These are phyloP conservation scores for Peromyscus attwateri DNA, from an alignment of 2,797 vertebrate species.

Conservation along the genomic window DNA sequence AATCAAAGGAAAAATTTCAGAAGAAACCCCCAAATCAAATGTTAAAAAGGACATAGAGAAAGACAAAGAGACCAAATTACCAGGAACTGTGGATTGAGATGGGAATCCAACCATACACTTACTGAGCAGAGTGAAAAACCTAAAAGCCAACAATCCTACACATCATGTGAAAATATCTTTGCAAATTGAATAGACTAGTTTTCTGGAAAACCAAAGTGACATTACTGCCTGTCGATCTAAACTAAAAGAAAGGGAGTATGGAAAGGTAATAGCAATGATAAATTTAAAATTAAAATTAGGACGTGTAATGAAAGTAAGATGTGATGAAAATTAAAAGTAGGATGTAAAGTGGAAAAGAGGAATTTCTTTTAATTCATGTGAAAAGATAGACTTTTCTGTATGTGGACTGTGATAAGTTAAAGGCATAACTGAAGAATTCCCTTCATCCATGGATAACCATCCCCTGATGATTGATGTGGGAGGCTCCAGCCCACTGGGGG, in stretches of 20 bases:
- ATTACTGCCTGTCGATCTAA: background rate
- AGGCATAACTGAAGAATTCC: background rate
- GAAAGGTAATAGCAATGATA: background rate
- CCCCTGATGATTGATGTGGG: background rate
- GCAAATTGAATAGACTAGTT: background rate
- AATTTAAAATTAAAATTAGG: background rate
- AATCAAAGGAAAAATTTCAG: background rate
- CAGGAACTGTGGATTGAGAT: background rate
- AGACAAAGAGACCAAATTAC: background rate
- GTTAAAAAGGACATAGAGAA: background rate
- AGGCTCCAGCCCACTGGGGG: background rate
- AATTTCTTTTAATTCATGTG: slow-evolving; percentile 6
- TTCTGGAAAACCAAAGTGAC: background rate
- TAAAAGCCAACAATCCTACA: background rate
- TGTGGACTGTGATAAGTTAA: background rate
- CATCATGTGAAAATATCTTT: background rate
- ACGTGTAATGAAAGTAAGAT: background rate
- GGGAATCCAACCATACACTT: background rate
- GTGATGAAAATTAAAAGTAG: background rate
- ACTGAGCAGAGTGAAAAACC: background rate
- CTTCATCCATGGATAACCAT: background rate
- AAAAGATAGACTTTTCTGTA: background rate
- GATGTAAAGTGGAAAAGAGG: background rate
- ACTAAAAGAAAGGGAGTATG: background rate
- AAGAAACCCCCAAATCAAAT: background rate